phyloP scores from a whole-genome alignment of 2,888 invertebrate species.

The Lasioglossum figueresi region DNA sequence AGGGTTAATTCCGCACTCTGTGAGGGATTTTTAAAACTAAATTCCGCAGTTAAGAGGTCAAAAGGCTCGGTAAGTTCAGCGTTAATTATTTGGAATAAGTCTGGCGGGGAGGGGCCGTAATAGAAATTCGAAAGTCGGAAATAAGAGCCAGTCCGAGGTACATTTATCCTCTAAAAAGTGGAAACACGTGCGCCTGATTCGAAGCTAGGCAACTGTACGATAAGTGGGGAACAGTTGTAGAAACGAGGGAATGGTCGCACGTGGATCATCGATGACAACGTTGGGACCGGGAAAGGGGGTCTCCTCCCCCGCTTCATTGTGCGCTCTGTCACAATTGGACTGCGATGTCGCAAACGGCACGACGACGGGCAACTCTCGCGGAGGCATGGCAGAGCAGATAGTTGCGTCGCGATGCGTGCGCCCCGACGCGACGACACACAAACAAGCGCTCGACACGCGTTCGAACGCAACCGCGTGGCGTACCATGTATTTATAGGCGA shows the following conservation, averaged over 20 bases:
- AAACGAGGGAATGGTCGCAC: conserved; percentile 11
- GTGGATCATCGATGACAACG: conserved; percentile 33
- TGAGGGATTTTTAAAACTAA: too few species aligned
- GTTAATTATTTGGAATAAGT: too few species aligned
- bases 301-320: conserved; percentile 35
- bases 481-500: conserved; percentile 60
- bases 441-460: conserved; percentile 59
- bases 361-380: not conserved
- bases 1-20: too few species aligned
- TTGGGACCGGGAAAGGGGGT: conserved; percentile 35
- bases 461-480: conserved; percentile 40
- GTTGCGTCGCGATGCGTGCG: conserved; percentile 46
- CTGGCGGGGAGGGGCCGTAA: too few species aligned
- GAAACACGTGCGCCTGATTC: not conserved
- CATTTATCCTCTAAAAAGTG: too few species aligned
- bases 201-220: not conserved
- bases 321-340: conserved; percentile 59
- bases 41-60: too few species aligned
- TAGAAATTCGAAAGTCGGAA: too few species aligned
- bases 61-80: too few species aligned
- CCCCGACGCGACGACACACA: conserved; percentile 38
- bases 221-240: not conserved
- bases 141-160: too few species aligned
- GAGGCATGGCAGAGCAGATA: conserved; percentile 4
- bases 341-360: conserved; percentile 46